These are phyloP conservation scores for Microplitis demolitor DNA, from an alignment of 1,140 invertebrate genomes.

Conservation along the genomic window DNA sequence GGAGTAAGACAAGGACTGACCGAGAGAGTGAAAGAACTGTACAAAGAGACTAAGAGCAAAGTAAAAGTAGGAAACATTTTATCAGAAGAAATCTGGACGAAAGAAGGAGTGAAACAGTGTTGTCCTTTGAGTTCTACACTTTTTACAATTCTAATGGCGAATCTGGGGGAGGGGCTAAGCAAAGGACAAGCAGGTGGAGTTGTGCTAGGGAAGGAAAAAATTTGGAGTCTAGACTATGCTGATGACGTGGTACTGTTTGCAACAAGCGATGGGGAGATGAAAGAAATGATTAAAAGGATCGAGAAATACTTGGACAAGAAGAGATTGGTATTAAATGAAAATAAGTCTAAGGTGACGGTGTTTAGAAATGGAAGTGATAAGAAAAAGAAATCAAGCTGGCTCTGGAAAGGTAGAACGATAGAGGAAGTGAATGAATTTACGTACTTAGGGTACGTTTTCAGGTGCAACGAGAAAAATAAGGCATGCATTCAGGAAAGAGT, in stretches of 20 bases:
- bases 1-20: slow-evolving; percentile 18
- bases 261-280: background rate
- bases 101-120: slow-evolving; percentile 18
- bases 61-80: background rate
- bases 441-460: slow-evolving; percentile 18
- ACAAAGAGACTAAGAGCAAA: slow-evolving; percentile 20
- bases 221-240: slow-evolving; percentile 19
- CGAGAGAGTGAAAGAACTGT: slow-evolving; percentile 23
- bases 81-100: slow-evolving; percentile 11
- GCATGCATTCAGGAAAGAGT: slow-evolving; percentile 12
- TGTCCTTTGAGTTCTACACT: slow-evolving; percentile 22
- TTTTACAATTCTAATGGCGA: slow-evolving; percentile 21
- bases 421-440: slow-evolving; percentile 24
- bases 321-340: slow-evolving; percentile 10
- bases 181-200: slow-evolving; percentile 19
- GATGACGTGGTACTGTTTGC: slow-evolving; percentile 22
- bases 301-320: slow-evolving; percentile 12
- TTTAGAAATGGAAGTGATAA: slow-evolving; percentile 21
- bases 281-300: slow-evolving; percentile 9
- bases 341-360: slow-evolving; percentile 22
- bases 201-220: slow-evolving; percentile 10
- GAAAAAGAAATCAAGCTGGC: background rate
- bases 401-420: slow-evolving; percentile 6
- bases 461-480: background rate
- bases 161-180: slow-evolving; percentile 17